A percentile compares a stretch with the other conserved stretches of the same genome.
Conservation (phyloP, 2,113 vertebrate species). For the Genyomyrus donnyi region DNA sequence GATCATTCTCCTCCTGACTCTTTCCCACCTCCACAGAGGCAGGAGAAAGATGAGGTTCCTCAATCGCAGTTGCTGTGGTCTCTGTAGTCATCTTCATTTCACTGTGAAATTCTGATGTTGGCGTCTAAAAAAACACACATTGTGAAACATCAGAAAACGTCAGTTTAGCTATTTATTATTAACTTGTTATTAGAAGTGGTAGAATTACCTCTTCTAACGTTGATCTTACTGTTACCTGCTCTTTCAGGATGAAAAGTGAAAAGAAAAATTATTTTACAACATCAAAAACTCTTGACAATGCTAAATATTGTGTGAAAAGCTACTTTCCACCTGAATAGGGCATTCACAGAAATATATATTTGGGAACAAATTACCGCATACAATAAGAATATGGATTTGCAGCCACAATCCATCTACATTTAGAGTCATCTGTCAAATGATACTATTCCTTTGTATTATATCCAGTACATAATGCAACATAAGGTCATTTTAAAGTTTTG, state of each 20-base stretch:
- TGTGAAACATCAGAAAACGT: background rate
- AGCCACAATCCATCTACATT: background rate
- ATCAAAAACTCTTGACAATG: background rate
- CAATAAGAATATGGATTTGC: background rate
- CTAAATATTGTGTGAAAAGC: background rate
- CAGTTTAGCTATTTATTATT: background rate
- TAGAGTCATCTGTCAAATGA: background rate
- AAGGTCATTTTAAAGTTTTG: background rate
- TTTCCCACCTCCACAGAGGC: background rate
- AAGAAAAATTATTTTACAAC: background rate
- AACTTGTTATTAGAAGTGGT: background rate
- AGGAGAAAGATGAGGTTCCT: background rate
- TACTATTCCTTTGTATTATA: background rate
- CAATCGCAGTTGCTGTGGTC: background rate
- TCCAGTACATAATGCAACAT: background rate
- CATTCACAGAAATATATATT: background rate
- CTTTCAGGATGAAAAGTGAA: constrained; percentile 7
- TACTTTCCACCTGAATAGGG: background rate
- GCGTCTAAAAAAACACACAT: background rate
- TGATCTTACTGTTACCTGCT: background rate
- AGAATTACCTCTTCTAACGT: background rate
- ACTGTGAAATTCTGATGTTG: background rate
- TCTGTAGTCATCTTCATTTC: constrained; percentile 1
- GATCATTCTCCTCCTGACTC: background rate
- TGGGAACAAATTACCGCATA: background rate